Percentiles rank a stretch among this genome's conserved stretches.
phyloP scores from a whole-genome alignment of 2,888 invertebrate genomes.

The Gari tellinella region DNA sequence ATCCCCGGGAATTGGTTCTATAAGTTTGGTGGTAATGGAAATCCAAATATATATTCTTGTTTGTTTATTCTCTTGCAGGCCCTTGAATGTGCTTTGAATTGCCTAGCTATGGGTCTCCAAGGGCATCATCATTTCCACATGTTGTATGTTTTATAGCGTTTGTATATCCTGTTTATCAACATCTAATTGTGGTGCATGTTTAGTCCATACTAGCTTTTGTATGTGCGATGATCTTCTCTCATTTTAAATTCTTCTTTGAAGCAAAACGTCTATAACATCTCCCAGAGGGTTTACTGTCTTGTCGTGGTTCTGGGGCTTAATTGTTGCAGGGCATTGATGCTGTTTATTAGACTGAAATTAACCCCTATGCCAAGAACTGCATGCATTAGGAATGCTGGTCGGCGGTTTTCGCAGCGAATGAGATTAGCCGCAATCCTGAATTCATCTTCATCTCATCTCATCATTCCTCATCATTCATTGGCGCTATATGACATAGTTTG shows the following conservation, averaged over 20 bases:
- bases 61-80: constrained; percentile 36
- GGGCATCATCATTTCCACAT: constrained; percentile 12
- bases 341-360: too few species aligned
- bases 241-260: constrained; percentile 54
- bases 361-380: too few species aligned
- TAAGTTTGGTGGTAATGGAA: constrained; percentile 39
- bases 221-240: constrained; percentile 51
- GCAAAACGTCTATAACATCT: constrained; percentile 41
- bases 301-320: too few species aligned
- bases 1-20: constrained; percentile 21
- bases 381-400: too few species aligned
- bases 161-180: constrained; percentile 6
- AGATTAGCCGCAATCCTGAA: too few species aligned
- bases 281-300: constrained; percentile 35
- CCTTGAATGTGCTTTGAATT: constrained; percentile 16
- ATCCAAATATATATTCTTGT: constrained; percentile 29
- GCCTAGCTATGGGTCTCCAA: constrained; percentile 2
- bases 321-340: too few species aligned
- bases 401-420: too few species aligned
- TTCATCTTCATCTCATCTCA: too few species aligned
- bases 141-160: constrained; percentile 24
- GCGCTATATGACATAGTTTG: too few species aligned
- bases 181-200: constrained; percentile 34
- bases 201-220: constrained; percentile 43
- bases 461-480: too few species aligned